Base-by-base conservation (phyloP, 2,888 invertebrate genomes). In the Phengaris arion region DNA sequence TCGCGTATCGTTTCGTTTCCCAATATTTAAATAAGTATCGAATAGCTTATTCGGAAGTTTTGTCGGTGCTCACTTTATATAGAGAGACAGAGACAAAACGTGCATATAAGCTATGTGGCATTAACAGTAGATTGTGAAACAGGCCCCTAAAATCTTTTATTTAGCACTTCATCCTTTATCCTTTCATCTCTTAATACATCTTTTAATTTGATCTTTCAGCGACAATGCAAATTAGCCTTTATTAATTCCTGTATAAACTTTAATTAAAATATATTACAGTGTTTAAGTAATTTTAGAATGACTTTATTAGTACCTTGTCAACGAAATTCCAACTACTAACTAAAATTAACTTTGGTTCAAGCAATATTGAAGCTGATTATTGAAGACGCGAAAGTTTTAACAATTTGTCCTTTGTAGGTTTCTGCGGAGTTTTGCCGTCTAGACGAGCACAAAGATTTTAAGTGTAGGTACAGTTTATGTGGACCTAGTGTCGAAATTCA, bases 151-250 rank as follows among this genome's bases (percentile, higher is more conserved):
- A 64, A 64, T 64, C 5, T 64, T 45, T 45, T 22, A 59, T 59
- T 59, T 45, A 45, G 35, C 64, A 35, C 35, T 64, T 35, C 64
- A 64, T 45, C 35, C 64, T 45, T 35, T 64, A 64, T 64, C 64
- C 35, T 64, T 64, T 64, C 64, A 64, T 64, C 64, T 64, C 6
- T 12, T 64, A 64, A 64, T 64, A 35, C 35, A 64, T 64, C 64
- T 64, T 64, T 64, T 64, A 64, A 64, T 64, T 64, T 64, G 64
- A 64, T 64, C 64, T 64, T 45, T 6, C 2, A 45, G 64, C 64
- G 64, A 64, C 64, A 64, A 45, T 64, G 64, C 64, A 64, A 64
- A 64, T 64, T 64, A 64, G 64, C 22, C 64, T 45, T 35, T 64
- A 64, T 64, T 64, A 13, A 64, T 64, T 64, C 6, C 35, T 6